Conservation (phyloP, 2,888 invertebrate genomes). For the Girardia tigrina region DNA sequence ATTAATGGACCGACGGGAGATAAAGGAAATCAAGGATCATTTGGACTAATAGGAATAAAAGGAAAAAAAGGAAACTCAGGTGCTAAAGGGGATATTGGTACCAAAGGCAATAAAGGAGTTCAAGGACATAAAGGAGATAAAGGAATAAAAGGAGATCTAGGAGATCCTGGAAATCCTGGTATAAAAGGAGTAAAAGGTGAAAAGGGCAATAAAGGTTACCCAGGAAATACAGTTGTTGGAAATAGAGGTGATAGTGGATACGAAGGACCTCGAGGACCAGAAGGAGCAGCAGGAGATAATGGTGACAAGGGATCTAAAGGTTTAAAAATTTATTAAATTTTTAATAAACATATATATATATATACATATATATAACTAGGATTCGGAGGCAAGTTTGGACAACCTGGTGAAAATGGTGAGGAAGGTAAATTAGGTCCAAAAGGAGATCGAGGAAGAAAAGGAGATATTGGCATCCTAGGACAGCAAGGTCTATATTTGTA, state of each 20-base stretch:
- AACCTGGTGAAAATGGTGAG: not conserved
- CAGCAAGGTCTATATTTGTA: not conserved
- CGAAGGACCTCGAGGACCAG: not conserved
- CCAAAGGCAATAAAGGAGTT: not conserved
- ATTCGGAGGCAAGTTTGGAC: not conserved
- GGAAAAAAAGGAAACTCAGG: not conserved
- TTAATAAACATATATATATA: not conserved
- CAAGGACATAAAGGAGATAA: not conserved
- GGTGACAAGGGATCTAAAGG: constrained; percentile 27
- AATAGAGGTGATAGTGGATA: not conserved
- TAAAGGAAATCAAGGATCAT: not conserved
- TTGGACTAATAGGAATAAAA: not conserved
- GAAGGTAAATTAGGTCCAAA: constrained; percentile 20
- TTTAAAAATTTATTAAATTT: not conserved
- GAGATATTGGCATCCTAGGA: not conserved
- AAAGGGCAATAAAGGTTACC: not conserved
- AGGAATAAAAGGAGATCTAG: not conserved
- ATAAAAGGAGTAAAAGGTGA: not conserved
- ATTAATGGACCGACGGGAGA: not conserved
- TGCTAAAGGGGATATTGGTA: not conserved
- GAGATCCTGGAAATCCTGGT: not conserved
- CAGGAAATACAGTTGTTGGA: not conserved
- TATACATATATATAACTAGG: not conserved
- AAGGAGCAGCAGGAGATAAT: constrained; percentile 24
- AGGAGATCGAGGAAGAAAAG: constrained; percentile 26